Conservation (phyloP, 92 coral and sea anemone species). For the Paramuricea clavata region DNA sequence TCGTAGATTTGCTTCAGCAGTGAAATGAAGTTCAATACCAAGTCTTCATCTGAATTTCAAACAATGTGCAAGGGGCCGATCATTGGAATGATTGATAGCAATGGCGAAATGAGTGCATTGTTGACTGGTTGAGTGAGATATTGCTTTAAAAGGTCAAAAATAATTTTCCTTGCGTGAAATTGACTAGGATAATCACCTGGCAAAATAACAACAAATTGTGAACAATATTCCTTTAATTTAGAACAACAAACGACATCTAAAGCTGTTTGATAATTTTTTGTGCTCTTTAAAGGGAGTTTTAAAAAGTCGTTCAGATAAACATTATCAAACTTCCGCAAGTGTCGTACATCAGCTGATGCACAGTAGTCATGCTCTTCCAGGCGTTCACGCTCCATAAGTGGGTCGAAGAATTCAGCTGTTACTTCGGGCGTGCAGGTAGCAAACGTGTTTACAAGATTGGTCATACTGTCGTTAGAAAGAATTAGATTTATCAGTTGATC, state of each 20-base stretch:
- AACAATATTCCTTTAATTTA: constrained; percentile 47
- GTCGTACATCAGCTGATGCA: constrained; percentile 45
- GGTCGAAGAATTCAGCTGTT: constrained; percentile 62
- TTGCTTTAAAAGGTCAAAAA: constrained; percentile 11
- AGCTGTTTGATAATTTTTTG: constrained; percentile 60
- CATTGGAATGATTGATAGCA: constrained; percentile 52
- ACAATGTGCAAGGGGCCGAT: constrained; percentile 62
- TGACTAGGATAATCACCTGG: constrained; percentile 71
- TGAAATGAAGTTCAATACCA: constrained; percentile 15
- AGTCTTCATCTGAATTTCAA: not conserved
- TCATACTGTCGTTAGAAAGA: constrained; percentile 17
- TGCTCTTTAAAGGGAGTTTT: constrained; percentile 52
- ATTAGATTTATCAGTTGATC: not conserved
- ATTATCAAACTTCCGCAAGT: constrained; percentile 57
- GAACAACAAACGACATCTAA: constrained; percentile 42
- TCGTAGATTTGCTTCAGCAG: too few species aligned
- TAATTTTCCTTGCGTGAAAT: constrained; percentile 51
- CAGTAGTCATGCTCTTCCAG: constrained; percentile 69
- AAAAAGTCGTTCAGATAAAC: constrained; percentile 60
- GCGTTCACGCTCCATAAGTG: constrained; percentile 54
- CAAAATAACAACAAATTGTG: constrained; percentile 63
- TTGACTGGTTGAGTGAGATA: too few species aligned
- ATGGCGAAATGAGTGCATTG: constrained; percentile 3
- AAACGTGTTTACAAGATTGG: constrained; percentile 36
- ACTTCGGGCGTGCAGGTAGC: constrained; percentile 60